Percentiles rank a stretch among this genome's conserved stretches.
phyloP scores from a whole-genome alignment of 2,888 invertebrate species.

The Euplagia quadripunctaria region DNA sequence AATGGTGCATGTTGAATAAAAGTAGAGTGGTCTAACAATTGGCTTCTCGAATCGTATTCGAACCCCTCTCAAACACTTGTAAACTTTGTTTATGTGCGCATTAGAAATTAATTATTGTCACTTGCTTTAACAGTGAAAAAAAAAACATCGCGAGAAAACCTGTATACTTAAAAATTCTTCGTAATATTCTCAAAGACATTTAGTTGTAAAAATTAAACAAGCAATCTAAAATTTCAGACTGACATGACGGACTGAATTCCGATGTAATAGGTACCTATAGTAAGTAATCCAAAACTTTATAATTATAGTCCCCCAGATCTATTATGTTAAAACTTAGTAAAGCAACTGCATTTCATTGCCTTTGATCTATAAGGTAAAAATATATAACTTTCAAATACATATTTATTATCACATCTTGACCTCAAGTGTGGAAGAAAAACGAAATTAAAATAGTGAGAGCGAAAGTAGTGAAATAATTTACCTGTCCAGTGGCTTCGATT shows the following conservation, averaged over 20 bases:
- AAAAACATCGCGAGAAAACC: background rate
- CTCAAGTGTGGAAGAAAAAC: background rate
- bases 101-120: background rate
- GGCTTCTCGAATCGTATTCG: background rate
- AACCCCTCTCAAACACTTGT: background rate
- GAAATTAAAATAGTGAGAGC: conserved; percentile 29
- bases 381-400: background rate
- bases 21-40: background rate
- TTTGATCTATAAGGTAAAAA: background rate
- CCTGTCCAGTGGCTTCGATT: conserved; percentile 21
- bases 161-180: background rate
- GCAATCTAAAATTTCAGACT: too few species aligned
- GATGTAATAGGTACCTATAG: too few species aligned
- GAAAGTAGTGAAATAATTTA: conserved; percentile 47
- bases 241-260: too few species aligned
- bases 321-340: background rate
- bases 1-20: background rate
- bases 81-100: background rate
- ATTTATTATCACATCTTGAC: background rate
- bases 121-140: background rate
- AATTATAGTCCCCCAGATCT: background rate
- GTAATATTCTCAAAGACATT: background rate
- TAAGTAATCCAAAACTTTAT: background rate
- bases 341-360: too few species aligned
- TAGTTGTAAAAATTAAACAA: background rate